These are phyloP conservation scores for Emesis russula DNA, from an alignment of 2,888 invertebrate species.

Conservation along the genomic window DNA sequence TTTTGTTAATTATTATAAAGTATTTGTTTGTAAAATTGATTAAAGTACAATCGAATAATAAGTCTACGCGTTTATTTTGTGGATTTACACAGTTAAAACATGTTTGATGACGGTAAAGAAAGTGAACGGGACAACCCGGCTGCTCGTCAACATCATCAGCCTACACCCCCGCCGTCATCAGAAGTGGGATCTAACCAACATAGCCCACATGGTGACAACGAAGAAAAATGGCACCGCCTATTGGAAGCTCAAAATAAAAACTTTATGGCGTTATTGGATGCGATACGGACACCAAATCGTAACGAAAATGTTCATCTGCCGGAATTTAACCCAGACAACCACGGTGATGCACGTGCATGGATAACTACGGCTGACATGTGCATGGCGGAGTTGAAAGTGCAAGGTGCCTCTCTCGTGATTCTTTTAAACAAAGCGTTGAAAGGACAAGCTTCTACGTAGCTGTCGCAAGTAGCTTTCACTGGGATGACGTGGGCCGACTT, in stretches of 20 bases:
- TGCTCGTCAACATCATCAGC: too few species aligned
- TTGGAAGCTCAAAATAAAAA: background rate
- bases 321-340: conserved; percentile 23
- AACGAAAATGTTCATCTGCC: background rate
- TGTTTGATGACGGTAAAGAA: too few species aligned
- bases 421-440: conserved; percentile 51
- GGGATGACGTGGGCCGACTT: conserved; percentile 68
- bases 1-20: too few species aligned
- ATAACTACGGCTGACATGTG: conserved; percentile 13
- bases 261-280: background rate
- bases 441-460: conserved; percentile 60
- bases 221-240: background rate
- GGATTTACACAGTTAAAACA: too few species aligned
- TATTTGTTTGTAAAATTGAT: too few species aligned
- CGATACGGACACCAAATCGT: background rate
- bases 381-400: background rate
- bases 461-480: conserved; percentile 58
- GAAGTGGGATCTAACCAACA: background rate
- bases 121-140: too few species aligned
- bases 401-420: conserved; percentile 35
- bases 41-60: too few species aligned
- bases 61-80: too few species aligned
- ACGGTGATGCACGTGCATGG: conserved; percentile 36
- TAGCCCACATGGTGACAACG: background rate
- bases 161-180: too few species aligned